Evolutionary conservation across 2,797 vertebrate species (phyloP), one percentile per base, ranked within the genome.

Genomic region (Acomys russatus): DNA sequence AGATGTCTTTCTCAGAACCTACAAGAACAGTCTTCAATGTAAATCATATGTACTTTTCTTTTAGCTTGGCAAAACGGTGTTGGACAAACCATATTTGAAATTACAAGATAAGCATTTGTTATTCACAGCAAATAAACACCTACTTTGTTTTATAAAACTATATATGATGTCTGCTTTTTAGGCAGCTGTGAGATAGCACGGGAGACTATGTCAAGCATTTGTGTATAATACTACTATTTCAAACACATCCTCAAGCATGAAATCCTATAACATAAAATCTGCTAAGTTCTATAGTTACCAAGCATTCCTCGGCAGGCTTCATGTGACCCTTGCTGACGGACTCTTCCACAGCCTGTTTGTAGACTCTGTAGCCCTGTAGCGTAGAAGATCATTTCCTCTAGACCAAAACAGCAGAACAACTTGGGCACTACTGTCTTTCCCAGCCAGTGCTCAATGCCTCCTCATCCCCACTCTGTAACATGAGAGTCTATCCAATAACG

Each of bases 201-300:
- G 18, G 80, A 28, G 88, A 70, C 22, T n/a, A 54, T 91, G 51
- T 94, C 54, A 87, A 78, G 38, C n/a, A 38, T 94, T 54, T 89
- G 38, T 44, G 1, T 59, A 77, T 71, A 54, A 77, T n/a, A 64
- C 6, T 22, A 30, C 33, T 73, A 56, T 80, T 94, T 94, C 71
- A 87, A 93, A 93, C 78, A 80, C 25, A 80, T 94, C 84, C 88
- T 94, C 12, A 71, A 64, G 61, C 30, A 15, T 94, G 78, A 94
- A 96, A 64, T 95, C 89, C 54, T 91, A 2, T 90, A 91, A 90
- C 56, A 49, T 79, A 92, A 54, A 95, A 92, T 91, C 70, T 59
- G 70, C 92, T 90, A 71, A 63, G 54, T 38, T 38, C 54, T 86
- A 88, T 56, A 59, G 64, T 61, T 63, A 61, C 28, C 87, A 71